phyloP scores from a whole-genome alignment of 2,888 invertebrate species.

The Arge pagana region DNA sequence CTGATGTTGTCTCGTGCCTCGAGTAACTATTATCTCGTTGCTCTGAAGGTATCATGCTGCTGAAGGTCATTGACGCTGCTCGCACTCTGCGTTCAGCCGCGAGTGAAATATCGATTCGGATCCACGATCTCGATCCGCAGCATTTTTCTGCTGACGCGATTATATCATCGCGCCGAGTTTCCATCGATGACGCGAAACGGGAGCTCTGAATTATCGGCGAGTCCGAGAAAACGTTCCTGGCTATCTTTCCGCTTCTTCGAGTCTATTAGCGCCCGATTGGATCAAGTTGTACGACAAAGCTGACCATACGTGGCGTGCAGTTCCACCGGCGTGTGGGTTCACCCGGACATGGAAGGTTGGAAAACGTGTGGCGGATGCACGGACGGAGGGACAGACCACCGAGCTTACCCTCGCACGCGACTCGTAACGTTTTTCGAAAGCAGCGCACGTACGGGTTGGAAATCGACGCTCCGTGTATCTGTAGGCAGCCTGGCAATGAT shows the following conservation, averaged over 20 bases:
- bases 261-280: conserved; percentile 14
- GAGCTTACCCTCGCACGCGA: conserved; percentile 28
- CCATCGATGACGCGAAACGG: background rate
- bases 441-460: conserved; percentile 50
- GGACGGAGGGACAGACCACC: background rate
- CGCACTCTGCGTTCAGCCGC: no score
- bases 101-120: no score
- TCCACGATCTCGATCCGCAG: no score
- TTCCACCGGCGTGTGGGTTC: no score
- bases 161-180: no score
- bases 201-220: background rate
- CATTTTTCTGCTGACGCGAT: no score
- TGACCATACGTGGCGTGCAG: conserved; percentile 1
- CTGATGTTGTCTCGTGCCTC: no score
- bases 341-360: no score
- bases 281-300: conserved; percentile 7
- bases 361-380: background rate
- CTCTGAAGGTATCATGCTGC: no score
- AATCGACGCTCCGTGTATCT: conserved; percentile 45
- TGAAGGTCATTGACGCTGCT: no score
- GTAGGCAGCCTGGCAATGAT: conserved; percentile 55
- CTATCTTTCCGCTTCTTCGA: conserved; percentile 5
- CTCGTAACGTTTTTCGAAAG: conserved; percentile 45
- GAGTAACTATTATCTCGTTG: no score
- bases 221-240: conserved; percentile 3